Percentiles rank a stretch among this genome's conserved stretches.
phyloP scores from a whole-genome alignment of 2,888 invertebrate species.

The Drosophila nigritarsus region DNA sequence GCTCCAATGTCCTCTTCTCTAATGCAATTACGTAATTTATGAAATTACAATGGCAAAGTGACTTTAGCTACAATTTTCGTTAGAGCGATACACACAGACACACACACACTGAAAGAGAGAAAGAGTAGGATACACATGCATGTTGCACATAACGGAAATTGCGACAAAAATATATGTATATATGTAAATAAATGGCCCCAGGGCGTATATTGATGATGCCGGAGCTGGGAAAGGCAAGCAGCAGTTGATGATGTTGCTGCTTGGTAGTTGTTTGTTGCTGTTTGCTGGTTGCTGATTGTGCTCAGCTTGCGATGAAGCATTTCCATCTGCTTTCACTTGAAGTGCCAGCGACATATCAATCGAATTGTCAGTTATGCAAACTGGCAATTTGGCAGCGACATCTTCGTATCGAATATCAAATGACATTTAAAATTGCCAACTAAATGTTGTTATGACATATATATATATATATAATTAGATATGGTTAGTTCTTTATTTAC shows the following conservation, averaged over 20 bases:
- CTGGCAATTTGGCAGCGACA: constrained; percentile 46
- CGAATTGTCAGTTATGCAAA: constrained; percentile 71
- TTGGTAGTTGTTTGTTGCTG: not conserved
- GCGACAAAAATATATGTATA: constrained; percentile 40
- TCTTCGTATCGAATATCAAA: constrained; percentile 56
- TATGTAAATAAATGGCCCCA: constrained; percentile 15
- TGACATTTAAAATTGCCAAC: constrained; percentile 57
- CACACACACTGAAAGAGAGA: constrained; percentile 13
- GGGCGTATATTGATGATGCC: constrained; percentile 32
- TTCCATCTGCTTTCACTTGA: not conserved
- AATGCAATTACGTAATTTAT: constrained; percentile 74
- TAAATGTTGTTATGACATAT: not conserved
- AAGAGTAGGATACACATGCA: constrained; percentile 10
- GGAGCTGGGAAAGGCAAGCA: constrained; percentile 34
- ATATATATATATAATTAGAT: not conserved
- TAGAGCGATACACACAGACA: constrained; percentile 23
- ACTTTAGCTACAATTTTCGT: constrained; percentile 59
- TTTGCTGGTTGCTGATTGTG: not conserved
- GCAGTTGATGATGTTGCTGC: constrained; percentile 36
- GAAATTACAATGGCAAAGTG: constrained; percentile 65
- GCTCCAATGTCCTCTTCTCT: not conserved
- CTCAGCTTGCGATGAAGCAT: not conserved
- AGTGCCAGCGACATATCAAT: constrained; percentile 44
- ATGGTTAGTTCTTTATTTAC: not conserved
- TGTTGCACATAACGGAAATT: constrained; percentile 50